Evolutionary conservation across 2,888 invertebrate species (phyloP).

Genomic region (Bimastos eiseni): DNA sequence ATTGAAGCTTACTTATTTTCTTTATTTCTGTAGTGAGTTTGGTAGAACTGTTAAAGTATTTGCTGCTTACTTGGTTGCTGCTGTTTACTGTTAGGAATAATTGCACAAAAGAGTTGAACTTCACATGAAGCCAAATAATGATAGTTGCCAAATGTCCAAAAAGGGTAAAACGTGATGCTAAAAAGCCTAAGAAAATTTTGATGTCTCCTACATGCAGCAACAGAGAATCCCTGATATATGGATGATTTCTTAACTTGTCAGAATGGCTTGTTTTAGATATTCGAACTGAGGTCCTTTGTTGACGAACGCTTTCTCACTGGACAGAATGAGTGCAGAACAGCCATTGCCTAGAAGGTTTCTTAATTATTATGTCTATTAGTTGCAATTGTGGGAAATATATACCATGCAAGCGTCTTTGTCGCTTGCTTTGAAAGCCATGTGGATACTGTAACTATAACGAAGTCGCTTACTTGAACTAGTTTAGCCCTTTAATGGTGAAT

Average conservation of each 20-base stretch:
- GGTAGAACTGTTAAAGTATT: neutral
- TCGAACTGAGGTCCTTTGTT: neutral
- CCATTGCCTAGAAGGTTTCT: neutral
- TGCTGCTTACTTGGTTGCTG: too few species aligned
- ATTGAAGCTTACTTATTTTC: neutral
- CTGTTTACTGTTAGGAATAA: too few species aligned
- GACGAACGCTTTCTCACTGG: neutral
- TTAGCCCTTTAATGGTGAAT: too few species aligned
- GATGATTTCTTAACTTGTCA: neutral
- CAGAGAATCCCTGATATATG: too few species aligned
- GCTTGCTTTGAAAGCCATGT: neutral
- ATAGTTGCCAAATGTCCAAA: too few species aligned
- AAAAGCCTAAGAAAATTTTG: too few species aligned
- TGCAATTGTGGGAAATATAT: neutral
- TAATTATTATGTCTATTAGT: neutral
- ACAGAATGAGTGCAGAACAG: neutral
- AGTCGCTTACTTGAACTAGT: neutral
- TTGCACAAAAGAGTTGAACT: too few species aligned
- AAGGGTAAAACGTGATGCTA: too few species aligned
- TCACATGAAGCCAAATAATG: too few species aligned
- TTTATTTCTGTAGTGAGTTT: neutral
- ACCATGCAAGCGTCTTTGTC: too few species aligned
- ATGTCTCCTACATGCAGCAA: too few species aligned
- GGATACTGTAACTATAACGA: neutral
- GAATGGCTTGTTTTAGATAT: neutral